A percentile compares a stretch with the other conserved stretches of the same genome.
These are phyloP conservation scores for Lordiphosa fenestrarum DNA, from an alignment of 2,888 invertebrate genomes.

Conservation along the genomic window DNA sequence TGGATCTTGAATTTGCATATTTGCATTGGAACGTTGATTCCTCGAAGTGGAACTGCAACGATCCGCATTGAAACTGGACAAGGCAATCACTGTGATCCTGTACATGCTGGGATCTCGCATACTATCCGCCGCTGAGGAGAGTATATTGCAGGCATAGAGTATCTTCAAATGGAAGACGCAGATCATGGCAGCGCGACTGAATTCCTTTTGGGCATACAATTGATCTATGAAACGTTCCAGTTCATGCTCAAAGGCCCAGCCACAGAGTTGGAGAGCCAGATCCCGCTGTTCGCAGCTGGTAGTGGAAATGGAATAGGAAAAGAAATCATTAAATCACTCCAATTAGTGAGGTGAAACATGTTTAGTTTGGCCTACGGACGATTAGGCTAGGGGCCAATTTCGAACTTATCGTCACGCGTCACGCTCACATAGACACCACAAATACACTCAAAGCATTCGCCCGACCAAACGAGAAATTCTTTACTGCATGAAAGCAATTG, in stretches of 20 bases:
- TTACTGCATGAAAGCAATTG: too few relatives aligned
- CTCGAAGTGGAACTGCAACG: slow-evolving; percentile 88
- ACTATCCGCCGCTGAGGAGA: slow-evolving; percentile 86
- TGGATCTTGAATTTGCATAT: slow-evolving; percentile 90
- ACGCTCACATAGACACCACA: too few relatives aligned
- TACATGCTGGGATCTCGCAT: slow-evolving; percentile 77
- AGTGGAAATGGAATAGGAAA: slow-evolving; percentile 15
- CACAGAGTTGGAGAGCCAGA: slow-evolving; percentile 91
- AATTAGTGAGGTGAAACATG: too few relatives aligned
- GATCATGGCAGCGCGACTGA: slow-evolving; percentile 93
- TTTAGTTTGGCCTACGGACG: too few relatives aligned
- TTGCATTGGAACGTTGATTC: slow-evolving; percentile 87
- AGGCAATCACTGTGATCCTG: slow-evolving; percentile 86
- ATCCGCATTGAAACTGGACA: slow-evolving; percentile 93
- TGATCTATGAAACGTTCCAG: slow-evolving; percentile 84
- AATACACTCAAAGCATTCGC: too few relatives aligned
- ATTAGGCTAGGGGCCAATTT: too few relatives aligned
- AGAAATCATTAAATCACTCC: too few relatives aligned
- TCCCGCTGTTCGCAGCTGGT: slow-evolving; percentile 85
- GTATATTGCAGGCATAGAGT: slow-evolving; percentile 90
- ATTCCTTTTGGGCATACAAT: slow-evolving; percentile 86
- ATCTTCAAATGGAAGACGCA: slow-evolving; percentile 94
- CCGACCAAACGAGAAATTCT: too few relatives aligned
- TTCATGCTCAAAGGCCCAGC: slow-evolving; percentile 92
- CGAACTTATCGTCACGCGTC: too few relatives aligned